These are phyloP conservation scores for Macropus fuliginosus DNA, from an alignment of 2,797 vertebrate species.

Conservation along the genomic window DNA sequence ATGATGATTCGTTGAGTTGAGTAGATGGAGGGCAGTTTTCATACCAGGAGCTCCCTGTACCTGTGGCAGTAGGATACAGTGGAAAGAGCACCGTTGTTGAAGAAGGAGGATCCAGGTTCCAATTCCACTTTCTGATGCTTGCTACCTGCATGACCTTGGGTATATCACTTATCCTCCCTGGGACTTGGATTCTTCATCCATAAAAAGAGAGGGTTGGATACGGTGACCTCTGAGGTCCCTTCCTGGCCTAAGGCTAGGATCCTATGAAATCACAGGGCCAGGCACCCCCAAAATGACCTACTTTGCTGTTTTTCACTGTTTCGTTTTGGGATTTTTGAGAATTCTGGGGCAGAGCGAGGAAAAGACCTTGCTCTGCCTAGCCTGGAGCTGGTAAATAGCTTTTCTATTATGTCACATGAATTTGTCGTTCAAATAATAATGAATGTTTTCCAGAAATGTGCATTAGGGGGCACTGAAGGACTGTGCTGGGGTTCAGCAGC, in stretches of 20 bases:
- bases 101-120: background rate
- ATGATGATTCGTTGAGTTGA: background rate
- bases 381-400: background rate
- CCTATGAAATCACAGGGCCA: background rate
- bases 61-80: background rate
- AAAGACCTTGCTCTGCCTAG: background rate
- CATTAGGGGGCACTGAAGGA: constrained; percentile 82
- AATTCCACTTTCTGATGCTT: background rate
- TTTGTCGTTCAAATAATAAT: background rate
- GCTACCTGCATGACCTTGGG: background rate
- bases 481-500: constrained; percentile 11
- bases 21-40: background rate
- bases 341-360: background rate
- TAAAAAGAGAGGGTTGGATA: background rate
- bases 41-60: background rate
- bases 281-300: background rate
- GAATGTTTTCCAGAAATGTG: constrained; percentile 43
- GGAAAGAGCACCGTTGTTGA: background rate
- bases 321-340: constrained; percentile 25
- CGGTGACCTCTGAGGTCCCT: constrained; percentile 7
- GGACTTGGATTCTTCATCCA: background rate
- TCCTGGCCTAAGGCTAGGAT: background rate
- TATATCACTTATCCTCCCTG: background rate
- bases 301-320: background rate
- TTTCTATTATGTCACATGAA: background rate